Conservation (phyloP, 2,888 invertebrate genomes). For the Melieria picta region DNA sequence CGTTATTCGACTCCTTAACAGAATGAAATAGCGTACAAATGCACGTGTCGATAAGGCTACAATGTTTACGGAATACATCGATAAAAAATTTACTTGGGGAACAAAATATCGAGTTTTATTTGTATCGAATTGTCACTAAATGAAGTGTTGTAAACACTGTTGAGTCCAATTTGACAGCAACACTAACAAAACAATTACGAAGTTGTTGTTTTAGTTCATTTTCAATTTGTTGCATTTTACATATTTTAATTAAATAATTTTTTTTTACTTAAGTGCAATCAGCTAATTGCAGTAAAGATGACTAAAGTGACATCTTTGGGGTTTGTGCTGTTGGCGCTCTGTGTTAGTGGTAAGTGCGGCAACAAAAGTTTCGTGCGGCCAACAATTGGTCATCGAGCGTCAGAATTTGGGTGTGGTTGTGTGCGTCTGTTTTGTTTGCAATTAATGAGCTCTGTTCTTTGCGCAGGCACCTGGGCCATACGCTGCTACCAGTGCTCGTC, state of each 20-base stretch:
- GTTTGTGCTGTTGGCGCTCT: constrained; percentile 21
- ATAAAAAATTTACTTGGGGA: no score
- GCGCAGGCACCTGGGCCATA: constrained; percentile 69
- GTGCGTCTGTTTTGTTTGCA: background rate
- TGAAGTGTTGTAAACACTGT: background rate
- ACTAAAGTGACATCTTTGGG: background rate
- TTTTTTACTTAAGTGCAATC: background rate
- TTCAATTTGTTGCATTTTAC: constrained; percentile 4
- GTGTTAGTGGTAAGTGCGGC: constrained; percentile 37
- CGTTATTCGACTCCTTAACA: no score
- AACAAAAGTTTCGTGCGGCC: no score
- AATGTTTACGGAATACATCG: no score
- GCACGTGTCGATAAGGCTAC: no score
- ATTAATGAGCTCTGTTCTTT: constrained; percentile 2
- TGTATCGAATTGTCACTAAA: background rate
- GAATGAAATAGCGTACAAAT: no score
- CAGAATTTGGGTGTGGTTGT: constrained; percentile 45
- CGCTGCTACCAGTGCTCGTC: constrained; percentile 96
- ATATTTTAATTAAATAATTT: constrained; percentile 8
- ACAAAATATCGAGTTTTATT: background rate
- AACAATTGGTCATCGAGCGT: no score
- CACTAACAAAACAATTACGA: background rate
- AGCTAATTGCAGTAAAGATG: background rate
- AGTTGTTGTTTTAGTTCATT: background rate
- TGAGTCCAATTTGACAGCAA: background rate